Evolutionary conservation across 1,140 invertebrate species (phyloP), one percentile per base, ranked within the genome.

Genomic region (Pemphigus obesinymphae): DNA sequence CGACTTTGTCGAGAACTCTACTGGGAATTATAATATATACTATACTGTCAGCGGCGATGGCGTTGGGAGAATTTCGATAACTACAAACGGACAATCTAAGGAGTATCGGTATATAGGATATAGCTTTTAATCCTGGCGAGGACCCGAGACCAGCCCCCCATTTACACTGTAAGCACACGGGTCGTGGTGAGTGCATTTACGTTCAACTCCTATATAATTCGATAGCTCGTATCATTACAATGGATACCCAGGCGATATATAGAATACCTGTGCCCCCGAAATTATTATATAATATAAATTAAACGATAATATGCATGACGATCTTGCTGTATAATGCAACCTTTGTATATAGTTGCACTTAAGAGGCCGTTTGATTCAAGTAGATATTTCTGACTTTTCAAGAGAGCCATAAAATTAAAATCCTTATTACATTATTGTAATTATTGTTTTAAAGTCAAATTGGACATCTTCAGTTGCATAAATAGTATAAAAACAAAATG

Each of bases 1-100:
- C 29, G 17, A 45, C 23, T 70, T 45, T 45, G 40, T 15, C 40
- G 13, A 23, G 40, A 45, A 70, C 13, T 70, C 68, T 26, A 13
- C 8, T 13, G 68, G 40, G 68, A 70, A 29, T 70, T 70, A 6
- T 8, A n/a, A 6, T 45, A 70, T 45, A 70, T 17, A 26, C 37
- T 15, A 37, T 37, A 0, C 58, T 61, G 3, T 40, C 20, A n/a
- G 34, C 20, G n/a, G n/a, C 34, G 66, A 20, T 0, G 1, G 5
- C 10, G 66, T n/a, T 15, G 40, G 7, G 6, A 13, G 5, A 40
- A 70, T 70, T 70, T 17, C n/a, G 23, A 70, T 70, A 43, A 26
- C 68, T 26, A 17, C 23, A 70, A 45, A 45, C 23, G 40, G 40
- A 70, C 68, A 70, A 70, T 70, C 68, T 43, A 70, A 70, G 40